Base-by-base conservation (phyloP, 2,888 invertebrate species). In the Tortrix viridana region DNA sequence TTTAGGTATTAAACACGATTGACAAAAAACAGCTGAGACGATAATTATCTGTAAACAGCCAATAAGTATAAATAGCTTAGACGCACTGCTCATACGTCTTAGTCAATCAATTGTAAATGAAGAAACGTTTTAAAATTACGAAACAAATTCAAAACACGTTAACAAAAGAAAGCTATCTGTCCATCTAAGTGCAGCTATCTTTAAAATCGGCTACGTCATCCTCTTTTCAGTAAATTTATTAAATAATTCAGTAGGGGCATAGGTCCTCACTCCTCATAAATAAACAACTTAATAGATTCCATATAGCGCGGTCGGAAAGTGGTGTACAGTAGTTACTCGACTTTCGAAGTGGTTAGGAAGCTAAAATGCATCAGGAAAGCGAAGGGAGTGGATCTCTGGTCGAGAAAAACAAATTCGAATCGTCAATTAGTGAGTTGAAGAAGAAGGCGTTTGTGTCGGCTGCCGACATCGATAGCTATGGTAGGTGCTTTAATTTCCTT, bases 341-440 rank as follows among this genome's bases (percentile, higher is more conserved):
- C 57, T 22, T 23, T 16, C 56, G 38, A 46, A 38, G 48, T 49
- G 59, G 20, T 22, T 48, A 60, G n/a, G 5, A 23, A 20, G 48
- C 16, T 41, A 87, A 81, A 74, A 91, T 91, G 91, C 80, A 81
- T 52, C 86, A 86, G 57, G 84, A 84, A 16, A 74, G 69, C 23
- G 85, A 84, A n/a, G 71, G 76, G 23, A 74, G 65, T 20, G 41
- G 67, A 9, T 64, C 77, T 72, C 73, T 70, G 60, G 65, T 74
- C 46, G 86, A 86, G 66, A 89, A 85, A 69, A 89, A 84, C 44
- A 88, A 85, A 67, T 91, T 92, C 57, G 89, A 89, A 67, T 79
- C 85, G 2, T 87, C 91, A 0, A 89, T 91, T 32, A 88, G 86
- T 82, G 91, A 90, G 73, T 65, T 90, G 66, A 89, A 89, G 69